Evolutionary conservation across 2,888 invertebrate species (phyloP).

Genomic region (Lycocerus yunnanus): DNA sequence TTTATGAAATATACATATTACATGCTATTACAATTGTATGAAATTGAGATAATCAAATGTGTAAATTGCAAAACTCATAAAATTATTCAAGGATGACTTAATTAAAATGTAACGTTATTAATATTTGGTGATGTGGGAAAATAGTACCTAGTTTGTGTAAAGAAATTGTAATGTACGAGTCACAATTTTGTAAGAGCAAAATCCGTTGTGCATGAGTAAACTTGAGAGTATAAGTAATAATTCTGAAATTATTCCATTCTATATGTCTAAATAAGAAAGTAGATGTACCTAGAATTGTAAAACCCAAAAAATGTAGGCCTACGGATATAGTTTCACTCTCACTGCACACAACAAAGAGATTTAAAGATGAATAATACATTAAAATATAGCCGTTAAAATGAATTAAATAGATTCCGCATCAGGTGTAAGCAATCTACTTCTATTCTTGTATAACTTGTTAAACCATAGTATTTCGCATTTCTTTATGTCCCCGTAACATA

Average conservation of each 20-base stretch:
- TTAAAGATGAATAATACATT: slow-evolving; percentile 1
- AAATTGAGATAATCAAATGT: slow-evolving; percentile 1
- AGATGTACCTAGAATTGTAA: background rate
- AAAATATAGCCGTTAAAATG: background rate
- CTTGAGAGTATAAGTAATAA: background rate
- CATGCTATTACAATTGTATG: background rate
- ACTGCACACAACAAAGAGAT: slow-evolving; percentile 3
- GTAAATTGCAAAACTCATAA: slow-evolving; percentile 12
- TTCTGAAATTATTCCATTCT: background rate
- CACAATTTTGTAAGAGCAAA: slow-evolving; percentile 9
- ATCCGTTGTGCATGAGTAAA: background rate
- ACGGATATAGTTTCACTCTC: slow-evolving; percentile 18
- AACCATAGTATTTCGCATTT: slow-evolving; percentile 2
- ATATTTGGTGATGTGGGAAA: slow-evolving; percentile 5
- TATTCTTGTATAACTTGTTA: background rate
- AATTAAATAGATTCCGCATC: background rate
- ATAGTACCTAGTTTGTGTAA: background rate
- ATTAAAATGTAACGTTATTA: slow-evolving; percentile 12
- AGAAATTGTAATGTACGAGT: background rate
- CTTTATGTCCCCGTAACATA: slow-evolving; percentile 26
- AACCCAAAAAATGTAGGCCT: slow-evolving; percentile 8
- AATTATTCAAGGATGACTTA: slow-evolving; percentile 12
- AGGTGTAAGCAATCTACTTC: background rate
- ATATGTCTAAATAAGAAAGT: background rate
- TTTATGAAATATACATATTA: background rate